phyloP scores from a whole-genome alignment of 2,797 vertebrate species.

The Notamacropus eugenii region DNA sequence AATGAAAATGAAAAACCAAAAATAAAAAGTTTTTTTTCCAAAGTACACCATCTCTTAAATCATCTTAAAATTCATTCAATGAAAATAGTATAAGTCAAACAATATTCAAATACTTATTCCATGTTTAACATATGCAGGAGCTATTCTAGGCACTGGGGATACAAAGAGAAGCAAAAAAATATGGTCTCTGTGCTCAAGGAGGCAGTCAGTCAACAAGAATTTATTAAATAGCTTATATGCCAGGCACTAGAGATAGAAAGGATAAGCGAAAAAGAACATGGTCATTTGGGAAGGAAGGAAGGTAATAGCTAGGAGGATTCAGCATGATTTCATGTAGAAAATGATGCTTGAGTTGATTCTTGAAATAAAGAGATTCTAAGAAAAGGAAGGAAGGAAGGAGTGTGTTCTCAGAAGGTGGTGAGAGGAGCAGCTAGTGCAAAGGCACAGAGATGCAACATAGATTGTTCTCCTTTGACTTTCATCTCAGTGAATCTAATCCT shows the following conservation, averaged over 20 bases:
- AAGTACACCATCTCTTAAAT: not conserved
- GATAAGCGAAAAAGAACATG: not conserved
- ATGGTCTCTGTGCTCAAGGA: not conserved
- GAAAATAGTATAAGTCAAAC: not conserved
- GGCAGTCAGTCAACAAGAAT: not conserved
- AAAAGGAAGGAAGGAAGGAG: not conserved
- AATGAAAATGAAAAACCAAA: not conserved
- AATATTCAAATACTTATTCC: not conserved
- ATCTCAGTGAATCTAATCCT: fast-evolving
- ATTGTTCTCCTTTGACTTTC: too few relatives aligned
- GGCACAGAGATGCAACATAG: not conserved
- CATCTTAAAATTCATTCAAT: not conserved
- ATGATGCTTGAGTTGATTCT: not conserved
- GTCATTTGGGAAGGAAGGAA: not conserved
- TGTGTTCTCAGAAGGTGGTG: not conserved
- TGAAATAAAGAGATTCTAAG: not conserved
- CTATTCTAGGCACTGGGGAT: not conserved
- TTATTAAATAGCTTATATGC: not conserved
- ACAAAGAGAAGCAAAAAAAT: not conserved
- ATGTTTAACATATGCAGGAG: not conserved
- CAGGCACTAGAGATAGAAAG: not conserved
- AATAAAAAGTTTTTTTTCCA: not conserved
- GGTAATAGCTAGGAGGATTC: not conserved
- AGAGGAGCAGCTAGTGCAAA: not conserved
- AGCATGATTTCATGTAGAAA: not conserved